Conservation (phyloP, 2,113 vertebrate species). For the Petrocephalus zakoni region DNA sequence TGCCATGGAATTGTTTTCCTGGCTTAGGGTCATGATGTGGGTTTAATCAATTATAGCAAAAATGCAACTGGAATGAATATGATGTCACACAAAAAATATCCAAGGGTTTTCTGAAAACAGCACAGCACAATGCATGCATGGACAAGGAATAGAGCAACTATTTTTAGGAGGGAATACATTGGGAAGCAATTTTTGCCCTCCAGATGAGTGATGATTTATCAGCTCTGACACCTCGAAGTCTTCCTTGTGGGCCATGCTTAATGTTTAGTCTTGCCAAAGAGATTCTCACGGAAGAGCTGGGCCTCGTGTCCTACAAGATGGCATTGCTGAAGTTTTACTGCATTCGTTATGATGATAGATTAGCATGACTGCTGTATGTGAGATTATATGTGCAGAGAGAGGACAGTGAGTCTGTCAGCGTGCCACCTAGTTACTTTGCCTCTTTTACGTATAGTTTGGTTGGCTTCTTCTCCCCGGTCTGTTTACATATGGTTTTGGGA, state of each 20-base stretch:
- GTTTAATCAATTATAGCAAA: not conserved
- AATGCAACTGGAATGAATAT: not conserved
- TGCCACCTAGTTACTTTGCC: not conserved
- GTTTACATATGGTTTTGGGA: slow-evolving; percentile 1
- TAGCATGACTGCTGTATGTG: not conserved
- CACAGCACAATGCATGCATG: not conserved
- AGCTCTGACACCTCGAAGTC: not conserved
- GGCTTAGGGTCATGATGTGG: not conserved
- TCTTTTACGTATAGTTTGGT: not conserved
- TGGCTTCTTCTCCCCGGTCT: not conserved
- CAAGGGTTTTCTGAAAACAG: not conserved
- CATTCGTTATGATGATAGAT: not conserved
- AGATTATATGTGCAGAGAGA: not conserved
- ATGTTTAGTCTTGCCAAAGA: not conserved
- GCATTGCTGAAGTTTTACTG: not conserved
- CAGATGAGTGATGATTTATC: not conserved
- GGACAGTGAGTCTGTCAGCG: not conserved
- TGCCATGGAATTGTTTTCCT: not conserved
- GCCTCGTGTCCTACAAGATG: not conserved
- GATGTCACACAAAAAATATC: not conserved
- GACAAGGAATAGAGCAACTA: not conserved
- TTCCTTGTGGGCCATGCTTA: not conserved
- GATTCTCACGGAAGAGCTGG: not conserved
- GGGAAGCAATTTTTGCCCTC: not conserved
- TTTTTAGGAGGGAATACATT: not conserved